Conservation (phyloP, 1,140 invertebrate species). For the Brachionus paranguensis region DNA sequence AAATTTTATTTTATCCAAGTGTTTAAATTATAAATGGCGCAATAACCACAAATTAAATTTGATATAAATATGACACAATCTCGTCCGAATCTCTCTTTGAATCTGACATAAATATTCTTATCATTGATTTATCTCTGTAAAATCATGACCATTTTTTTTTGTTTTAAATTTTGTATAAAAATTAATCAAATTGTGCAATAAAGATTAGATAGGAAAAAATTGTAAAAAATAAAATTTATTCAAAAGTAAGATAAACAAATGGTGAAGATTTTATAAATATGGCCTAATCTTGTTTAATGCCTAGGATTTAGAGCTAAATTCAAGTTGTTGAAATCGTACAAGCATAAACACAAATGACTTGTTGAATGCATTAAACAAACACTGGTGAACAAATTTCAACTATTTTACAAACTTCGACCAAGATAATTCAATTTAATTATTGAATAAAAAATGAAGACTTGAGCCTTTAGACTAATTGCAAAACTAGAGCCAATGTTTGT, state of each 20-base stretch:
- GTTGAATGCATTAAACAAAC: background rate
- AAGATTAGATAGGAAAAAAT: background rate
- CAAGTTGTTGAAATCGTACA: background rate
- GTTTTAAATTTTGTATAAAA: too few species aligned
- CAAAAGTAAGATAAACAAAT: background rate
- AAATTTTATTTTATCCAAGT: background rate
- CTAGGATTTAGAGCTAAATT: background rate
- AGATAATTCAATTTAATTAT: background rate
- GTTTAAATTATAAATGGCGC: background rate
- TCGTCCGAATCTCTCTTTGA: background rate
- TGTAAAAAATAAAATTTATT: background rate
- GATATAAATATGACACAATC: too few species aligned
- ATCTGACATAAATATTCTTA: background rate
- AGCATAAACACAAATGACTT: background rate
- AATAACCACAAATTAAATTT: too few species aligned
- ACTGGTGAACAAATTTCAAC: background rate
- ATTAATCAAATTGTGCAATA: too few species aligned
- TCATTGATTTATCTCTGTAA: background rate
- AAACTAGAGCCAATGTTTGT: background rate
- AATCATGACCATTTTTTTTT: too few species aligned
- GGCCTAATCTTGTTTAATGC: background rate
- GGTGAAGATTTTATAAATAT: background rate
- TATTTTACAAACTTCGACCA: background rate
- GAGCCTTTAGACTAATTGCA: background rate
- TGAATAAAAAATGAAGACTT: background rate